These are phyloP conservation scores for Trachelus stipa DNA, from an alignment of 2,888 invertebrate genomes.

Conservation along the genomic window DNA sequence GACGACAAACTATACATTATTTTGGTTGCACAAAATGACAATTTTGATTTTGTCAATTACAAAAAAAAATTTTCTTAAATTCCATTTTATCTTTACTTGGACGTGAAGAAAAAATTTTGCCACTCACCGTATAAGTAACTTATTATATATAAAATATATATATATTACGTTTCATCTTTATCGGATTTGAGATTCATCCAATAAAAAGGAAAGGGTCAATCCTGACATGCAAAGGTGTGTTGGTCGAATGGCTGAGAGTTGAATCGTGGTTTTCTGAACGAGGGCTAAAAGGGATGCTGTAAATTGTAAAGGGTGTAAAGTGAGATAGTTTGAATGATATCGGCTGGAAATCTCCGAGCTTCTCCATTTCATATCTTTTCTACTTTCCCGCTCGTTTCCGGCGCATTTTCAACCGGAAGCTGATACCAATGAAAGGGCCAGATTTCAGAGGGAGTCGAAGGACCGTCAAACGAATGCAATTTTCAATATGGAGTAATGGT, in stretches of 20 bases:
- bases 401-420: background rate
- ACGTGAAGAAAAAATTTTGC: no score
- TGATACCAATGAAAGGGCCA: constrained; percentile 29
- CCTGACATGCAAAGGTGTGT: background rate
- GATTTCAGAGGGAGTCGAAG: constrained; percentile 40
- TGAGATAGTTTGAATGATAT: background rate
- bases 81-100: no score
- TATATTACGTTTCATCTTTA: background rate
- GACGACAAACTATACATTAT: no score
- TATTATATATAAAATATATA: background rate
- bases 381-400: background rate
- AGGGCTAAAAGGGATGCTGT: background rate
- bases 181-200: background rate
- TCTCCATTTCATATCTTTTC: background rate
- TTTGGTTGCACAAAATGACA: background rate
- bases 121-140: background rate
- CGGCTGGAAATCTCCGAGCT: background rate
- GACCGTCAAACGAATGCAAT: constrained; percentile 45
- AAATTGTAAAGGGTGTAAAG: background rate
- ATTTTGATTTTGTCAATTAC: background rate
- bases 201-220: background rate
- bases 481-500: constrained; percentile 32
- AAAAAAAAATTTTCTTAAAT: background rate
- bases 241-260: background rate
- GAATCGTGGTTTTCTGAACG: background rate